Evolutionary conservation across 2,113 vertebrate species (phyloP).

Genomic region (Ceyx cyanopectus): DNA sequence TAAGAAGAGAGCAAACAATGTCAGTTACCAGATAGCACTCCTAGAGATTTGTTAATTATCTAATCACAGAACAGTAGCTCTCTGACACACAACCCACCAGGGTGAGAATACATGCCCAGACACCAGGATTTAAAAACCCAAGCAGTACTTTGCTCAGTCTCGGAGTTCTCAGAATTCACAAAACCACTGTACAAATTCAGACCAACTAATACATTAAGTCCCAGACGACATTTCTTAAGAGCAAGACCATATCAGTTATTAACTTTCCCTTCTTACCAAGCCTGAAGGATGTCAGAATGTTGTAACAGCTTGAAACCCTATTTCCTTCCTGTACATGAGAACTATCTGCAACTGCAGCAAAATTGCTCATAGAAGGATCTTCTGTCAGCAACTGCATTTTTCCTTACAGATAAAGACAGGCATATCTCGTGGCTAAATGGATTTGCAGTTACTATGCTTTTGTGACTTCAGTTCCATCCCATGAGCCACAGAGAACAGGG

Average conservation of each 20-base stretch:
- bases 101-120: neutral
- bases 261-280: neutral
- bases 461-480: too few relatives aligned
- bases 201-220: neutral
- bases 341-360: neutral
- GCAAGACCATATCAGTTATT: neutral
- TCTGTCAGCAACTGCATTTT: neutral
- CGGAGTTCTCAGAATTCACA: neutral
- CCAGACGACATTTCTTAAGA: neutral
- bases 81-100: neutral
- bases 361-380: neutral
- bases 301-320: neutral
- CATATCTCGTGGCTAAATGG: neutral
- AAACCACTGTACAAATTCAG: neutral
- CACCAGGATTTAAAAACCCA: neutral
- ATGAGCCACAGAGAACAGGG: rapidly evolving
- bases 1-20: neutral
- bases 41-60: neutral
- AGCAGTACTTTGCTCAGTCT: neutral
- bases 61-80: neutral
- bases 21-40: neutral
- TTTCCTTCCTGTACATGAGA: neutral
- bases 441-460: neutral
- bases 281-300: neutral
- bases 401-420: neutral